phyloP scores from a whole-genome alignment of 2,797 vertebrate species.

The Sebastes diploproa region DNA sequence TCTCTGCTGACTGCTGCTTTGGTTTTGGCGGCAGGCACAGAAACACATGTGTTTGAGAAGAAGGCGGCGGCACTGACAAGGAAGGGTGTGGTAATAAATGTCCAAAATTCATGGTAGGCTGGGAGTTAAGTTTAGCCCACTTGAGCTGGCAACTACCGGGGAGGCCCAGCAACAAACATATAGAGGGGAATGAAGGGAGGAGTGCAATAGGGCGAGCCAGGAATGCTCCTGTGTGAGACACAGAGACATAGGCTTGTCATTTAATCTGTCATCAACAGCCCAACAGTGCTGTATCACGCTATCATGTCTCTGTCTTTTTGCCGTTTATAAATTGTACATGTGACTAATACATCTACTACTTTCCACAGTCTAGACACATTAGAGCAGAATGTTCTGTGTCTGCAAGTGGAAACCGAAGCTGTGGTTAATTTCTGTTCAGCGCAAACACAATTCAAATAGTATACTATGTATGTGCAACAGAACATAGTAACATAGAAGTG shows the following conservation, averaged over 20 bases:
- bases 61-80: constrained; percentile 59
- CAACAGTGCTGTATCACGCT: constrained; percentile 38
- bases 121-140: constrained; percentile 78
- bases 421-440: constrained; percentile 13
- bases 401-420: constrained; percentile 10
- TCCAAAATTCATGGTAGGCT: constrained; percentile 64
- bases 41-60: constrained; percentile 49
- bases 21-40: constrained; percentile 47
- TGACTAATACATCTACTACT: constrained; percentile 48
- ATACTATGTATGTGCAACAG: neutral
- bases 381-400: constrained; percentile 39
- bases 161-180: constrained; percentile 59
- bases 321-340: constrained; percentile 60
- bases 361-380: constrained; percentile 53
- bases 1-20: constrained; percentile 43
- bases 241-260: constrained; percentile 51
- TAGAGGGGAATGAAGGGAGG: constrained; percentile 13
- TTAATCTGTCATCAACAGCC: constrained; percentile 48
- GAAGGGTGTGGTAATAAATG: constrained; percentile 74
- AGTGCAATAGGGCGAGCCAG: constrained; percentile 12
- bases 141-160: constrained; percentile 59
- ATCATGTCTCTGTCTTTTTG: constrained; percentile 23
- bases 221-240: constrained; percentile 36
- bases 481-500: no score
- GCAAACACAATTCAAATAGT: constrained; percentile 26